Evolutionary conservation across 2,888 invertebrate species (phyloP).

Genomic region (Agriopis aurantiaria): DNA sequence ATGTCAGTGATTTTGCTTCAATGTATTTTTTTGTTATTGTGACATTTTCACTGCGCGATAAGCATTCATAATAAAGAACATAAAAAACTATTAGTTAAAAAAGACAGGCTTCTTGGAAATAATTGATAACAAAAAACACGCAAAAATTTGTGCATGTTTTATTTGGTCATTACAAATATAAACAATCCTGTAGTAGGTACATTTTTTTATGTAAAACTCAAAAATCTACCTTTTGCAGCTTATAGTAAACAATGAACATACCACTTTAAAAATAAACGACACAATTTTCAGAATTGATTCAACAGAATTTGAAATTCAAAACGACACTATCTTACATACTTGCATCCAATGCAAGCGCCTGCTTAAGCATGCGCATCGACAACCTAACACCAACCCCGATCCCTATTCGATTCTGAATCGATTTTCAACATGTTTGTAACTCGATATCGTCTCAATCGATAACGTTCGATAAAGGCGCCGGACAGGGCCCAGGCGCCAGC

Average conservation of each 20-base stretch:
- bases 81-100: too few relatives aligned
- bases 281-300: conserved; percentile 12
- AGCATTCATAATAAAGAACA: too few relatives aligned
- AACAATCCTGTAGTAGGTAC: too few relatives aligned
- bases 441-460: conserved; percentile 69
- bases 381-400: conserved; percentile 28
- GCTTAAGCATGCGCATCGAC: conserved; percentile 27
- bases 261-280: background rate
- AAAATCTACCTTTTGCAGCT: too few relatives aligned
- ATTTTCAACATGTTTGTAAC: conserved; percentile 61
- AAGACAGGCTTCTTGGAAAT: too few relatives aligned
- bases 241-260: background rate
- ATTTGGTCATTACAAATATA: too few relatives aligned
- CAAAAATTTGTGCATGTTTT: too few relatives aligned
- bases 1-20: too few relatives aligned
- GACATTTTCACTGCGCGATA: too few relatives aligned
- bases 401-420: conserved; percentile 32
- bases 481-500: conserved; percentile 73
- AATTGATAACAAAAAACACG: too few relatives aligned
- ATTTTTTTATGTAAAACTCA: too few relatives aligned
- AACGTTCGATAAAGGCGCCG: conserved; percentile 74
- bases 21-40: too few relatives aligned
- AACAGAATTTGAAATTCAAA: conserved; percentile 24
- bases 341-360: conserved; percentile 1
- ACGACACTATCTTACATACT: conserved; percentile 11